Base-by-base conservation (phyloP, 1,140 invertebrate genomes). In the Macrobrachium nipponense region DNA sequence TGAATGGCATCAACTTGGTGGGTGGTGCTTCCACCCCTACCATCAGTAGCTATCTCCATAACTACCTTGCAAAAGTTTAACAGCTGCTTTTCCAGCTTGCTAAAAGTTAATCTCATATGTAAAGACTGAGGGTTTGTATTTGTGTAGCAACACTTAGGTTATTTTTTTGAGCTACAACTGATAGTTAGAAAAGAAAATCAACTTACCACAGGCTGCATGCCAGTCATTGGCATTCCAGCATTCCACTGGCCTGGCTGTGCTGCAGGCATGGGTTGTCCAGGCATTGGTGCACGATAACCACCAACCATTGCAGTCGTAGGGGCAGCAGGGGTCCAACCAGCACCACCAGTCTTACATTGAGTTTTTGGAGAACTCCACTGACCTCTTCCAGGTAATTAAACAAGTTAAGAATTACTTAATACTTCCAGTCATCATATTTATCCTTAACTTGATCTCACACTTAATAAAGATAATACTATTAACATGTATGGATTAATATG, bases 341-440 rank as follows among this genome's bases (percentile, higher is more conserved):
- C 87, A n/a, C 89, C 89, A 64, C 89, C 89, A 15, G 88, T 89
- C 88, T 90, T 89, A 77, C 80, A 89, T 77, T 87, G 87, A 58
- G 87, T 87, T 78, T 89, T 89, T 60, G 89, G 89, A 23, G 89
- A 89, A 80, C 87, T 87, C 89, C 89, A 89, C 82, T 89, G 88
- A 18, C 70, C 68, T 75, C 86, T 89, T 27, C 8, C 15, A 62
- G 73, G 11, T 36, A 23, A 10, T 20, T 20, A 27, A 80, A 59
- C 27, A n/a, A 75, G 58, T 11, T 44, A 10, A 75, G 0, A 72
- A 18, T 51, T 27, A 20, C 51, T 77, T 8, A 44, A 44, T 59
- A 4, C 17, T 36, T 78, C 77, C 5, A 0, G 12, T 73, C 23
- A 8, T 23, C 44, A 51, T 10, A 6, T 8, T 51, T 10, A 51